Conservation (phyloP, 1,140 invertebrate genomes). For the Brachionus rotundiformis region DNA sequence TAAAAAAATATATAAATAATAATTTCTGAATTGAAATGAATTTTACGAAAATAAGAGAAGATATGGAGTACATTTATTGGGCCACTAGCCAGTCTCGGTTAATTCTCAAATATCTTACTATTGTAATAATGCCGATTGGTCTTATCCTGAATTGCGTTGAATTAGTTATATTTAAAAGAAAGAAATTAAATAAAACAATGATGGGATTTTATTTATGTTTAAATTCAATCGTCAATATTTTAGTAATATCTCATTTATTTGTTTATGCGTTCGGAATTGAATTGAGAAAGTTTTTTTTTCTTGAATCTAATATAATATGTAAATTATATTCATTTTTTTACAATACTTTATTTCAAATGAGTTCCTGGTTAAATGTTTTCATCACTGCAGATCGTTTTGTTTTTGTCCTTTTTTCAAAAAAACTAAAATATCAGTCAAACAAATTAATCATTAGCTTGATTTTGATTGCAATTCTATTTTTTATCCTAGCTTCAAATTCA, state of each 20-base stretch:
- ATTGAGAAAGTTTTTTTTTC: background rate
- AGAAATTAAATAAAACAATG: background rate
- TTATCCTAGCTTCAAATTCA: background rate
- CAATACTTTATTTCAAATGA: background rate
- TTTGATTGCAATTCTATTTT: background rate
- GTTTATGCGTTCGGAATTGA: background rate
- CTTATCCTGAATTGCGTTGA: background rate
- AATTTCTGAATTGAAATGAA: too few relatives aligned
- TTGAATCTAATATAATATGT: background rate
- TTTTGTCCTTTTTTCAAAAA: background rate
- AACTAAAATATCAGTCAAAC: background rate
- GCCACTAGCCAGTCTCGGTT: background rate
- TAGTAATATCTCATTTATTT: background rate
- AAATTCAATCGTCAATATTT: background rate
- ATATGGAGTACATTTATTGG: background rate
- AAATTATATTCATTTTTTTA: background rate
- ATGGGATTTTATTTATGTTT: background rate
- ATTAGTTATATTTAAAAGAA: background rate
- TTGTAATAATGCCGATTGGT: background rate
- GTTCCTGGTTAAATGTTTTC: background rate
- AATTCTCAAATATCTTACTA: background rate
- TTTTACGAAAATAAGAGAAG: background rate
- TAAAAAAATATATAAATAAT: too few relatives aligned
- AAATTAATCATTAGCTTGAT: background rate
- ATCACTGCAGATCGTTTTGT: background rate